Percentiles rank a stretch among this genome's conserved stretches.
Evolutionary conservation across 2,113 vertebrate genomes (phyloP).

Genomic region (Piprites chloris): DNA sequence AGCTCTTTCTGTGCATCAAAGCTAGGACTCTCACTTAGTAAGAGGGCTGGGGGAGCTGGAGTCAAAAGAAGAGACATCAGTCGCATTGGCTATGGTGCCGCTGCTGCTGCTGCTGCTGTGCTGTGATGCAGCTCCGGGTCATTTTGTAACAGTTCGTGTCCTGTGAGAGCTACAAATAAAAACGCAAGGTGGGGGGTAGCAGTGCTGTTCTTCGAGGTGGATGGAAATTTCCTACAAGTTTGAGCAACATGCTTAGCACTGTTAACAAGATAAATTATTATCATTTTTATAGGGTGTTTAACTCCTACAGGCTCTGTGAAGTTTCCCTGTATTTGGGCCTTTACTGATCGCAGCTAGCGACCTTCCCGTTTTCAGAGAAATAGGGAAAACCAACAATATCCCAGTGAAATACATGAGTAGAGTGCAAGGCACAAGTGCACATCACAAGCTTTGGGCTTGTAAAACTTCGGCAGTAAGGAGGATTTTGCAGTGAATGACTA

Average conservation of each 20-base stretch:
- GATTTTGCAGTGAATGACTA: background rate
- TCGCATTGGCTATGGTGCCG: fast-evolving
- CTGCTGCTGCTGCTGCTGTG: background rate
- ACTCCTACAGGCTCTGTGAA: background rate
- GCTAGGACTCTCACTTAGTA: background rate
- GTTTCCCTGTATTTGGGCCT: background rate
- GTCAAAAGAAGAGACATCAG: background rate
- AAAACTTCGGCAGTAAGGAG: background rate
- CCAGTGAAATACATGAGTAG: background rate
- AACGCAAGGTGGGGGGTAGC: background rate
- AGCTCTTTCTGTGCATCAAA: background rate
- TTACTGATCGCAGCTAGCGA: background rate
- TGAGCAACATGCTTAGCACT: background rate
- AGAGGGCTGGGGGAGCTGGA: fast-evolving
- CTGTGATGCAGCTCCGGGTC: background rate
- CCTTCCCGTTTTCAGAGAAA: background rate
- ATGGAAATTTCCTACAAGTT: constrained; percentile 18
- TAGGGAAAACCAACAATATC: background rate
- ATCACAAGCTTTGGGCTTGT: background rate
- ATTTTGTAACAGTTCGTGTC: background rate
- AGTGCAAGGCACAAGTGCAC: background rate
- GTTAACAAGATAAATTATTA: background rate
- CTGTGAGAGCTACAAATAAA: background rate
- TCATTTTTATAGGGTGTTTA: background rate
- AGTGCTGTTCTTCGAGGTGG: background rate